These are phyloP conservation scores for Xerus rutilus DNA, from an alignment of 2,797 vertebrate genomes.

Conservation along the genomic window DNA sequence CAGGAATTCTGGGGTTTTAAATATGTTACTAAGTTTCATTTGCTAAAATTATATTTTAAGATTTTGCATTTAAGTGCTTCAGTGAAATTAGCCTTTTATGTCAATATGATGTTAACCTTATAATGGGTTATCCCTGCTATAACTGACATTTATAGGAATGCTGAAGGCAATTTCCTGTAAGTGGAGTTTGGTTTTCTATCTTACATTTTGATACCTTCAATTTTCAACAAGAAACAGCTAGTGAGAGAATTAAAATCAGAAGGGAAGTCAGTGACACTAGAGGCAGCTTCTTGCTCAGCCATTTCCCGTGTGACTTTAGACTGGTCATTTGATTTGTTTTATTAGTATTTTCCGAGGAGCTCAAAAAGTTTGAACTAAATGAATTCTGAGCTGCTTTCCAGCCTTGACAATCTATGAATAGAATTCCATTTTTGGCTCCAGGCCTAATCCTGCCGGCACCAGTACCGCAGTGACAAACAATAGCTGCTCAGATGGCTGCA, in stretches of 20 bases:
- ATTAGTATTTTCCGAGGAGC: background rate
- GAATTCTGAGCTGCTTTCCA: slow-evolving; percentile 26
- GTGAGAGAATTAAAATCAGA: background rate
- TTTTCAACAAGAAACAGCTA: slow-evolving; percentile 4
- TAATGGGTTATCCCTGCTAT: background rate
- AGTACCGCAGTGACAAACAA: slow-evolving; percentile 68
- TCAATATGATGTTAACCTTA: background rate
- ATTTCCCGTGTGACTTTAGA: slow-evolving; percentile 8
- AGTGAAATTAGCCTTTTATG: background rate
- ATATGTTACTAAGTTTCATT: slow-evolving; percentile 8
- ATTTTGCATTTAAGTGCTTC: background rate
- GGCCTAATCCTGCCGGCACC: slow-evolving; percentile 79
- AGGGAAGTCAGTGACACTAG: background rate
- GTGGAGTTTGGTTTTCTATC: slow-evolving; percentile 26
- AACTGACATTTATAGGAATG: background rate
- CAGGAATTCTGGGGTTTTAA: background rate
- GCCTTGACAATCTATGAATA: slow-evolving; percentile 67
- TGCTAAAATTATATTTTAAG: slow-evolving; percentile 18
- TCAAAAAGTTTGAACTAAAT: slow-evolving; percentile 22
- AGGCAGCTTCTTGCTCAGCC: background rate
- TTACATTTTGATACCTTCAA: background rate
- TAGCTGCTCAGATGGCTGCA: slow-evolving; percentile 69
- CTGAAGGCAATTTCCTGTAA: background rate
- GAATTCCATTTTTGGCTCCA: slow-evolving; percentile 74
- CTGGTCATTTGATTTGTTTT: slow-evolving; percentile 40